Evolutionary conservation across 1,140 invertebrate genomes (phyloP), one percentile per base, ranked within the genome.

Genomic region (Trialeurodes vaporariorum): DNA sequence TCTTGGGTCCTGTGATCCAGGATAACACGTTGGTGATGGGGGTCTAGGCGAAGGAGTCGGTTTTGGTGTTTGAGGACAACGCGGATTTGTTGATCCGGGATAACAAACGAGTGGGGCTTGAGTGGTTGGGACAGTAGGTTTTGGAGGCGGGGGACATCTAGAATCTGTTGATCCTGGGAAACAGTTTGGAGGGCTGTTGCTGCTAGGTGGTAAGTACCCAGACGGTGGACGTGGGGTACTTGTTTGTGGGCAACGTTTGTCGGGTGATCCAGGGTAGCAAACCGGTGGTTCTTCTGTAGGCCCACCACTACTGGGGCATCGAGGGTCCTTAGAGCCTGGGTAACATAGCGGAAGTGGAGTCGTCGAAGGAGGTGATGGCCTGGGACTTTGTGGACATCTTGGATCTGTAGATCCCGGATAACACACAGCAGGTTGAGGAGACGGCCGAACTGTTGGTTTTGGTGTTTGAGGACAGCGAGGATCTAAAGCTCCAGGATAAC

Each of bases 201-300:
- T 68, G 13, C 61, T 61, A 12, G 62, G 64, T 63, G 69, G 66
- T 9, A 71, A 68, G 2, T 68, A 67, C 22, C 66, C 64, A 17
- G 34, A 49, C 17, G 34, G 34, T 60, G 65, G 25, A 59, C 72
- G 71, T 13, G 76, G 75, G 34, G 78, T 79, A 49, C 34, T 49
- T 2, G 78, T 73, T 67, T 75, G 77, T 24, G 78, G 78, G 72
- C 81, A 81, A 17, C 79, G 70, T 25, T 79, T 75, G 72, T 83
- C 81, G 0, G 68, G 74, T 13, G 78, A 80, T 22, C 82, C 82
- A 1, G 79, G 80, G 63, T 74, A 78, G 68, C 81, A 82, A 1
- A 69, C 71, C 11, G 74, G 75, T 0, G 67, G 49, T 25, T 25
- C 63, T 34, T 59, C 49, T 34, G 73, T 25, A 23, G 27, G 23